Base-by-base conservation (phyloP, 2,797 vertebrate species). In the Hydrophis major region DNA sequence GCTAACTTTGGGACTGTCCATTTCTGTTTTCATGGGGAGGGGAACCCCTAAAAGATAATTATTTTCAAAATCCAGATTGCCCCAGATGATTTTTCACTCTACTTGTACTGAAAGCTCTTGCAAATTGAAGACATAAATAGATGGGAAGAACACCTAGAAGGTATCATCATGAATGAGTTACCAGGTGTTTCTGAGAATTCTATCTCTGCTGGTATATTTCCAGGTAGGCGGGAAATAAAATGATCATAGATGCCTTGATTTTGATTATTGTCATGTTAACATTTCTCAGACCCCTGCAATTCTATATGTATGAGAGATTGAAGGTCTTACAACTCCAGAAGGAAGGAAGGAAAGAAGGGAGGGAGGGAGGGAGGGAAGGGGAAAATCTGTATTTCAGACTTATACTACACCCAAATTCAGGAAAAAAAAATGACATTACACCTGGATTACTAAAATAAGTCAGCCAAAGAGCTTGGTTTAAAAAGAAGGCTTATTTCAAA, bases 51-150 rank as follows among this genome's bases (percentile, higher is more conserved):
- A 96, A 97, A 96, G 94, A 96, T 95, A 96, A 97, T 97, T 97
- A 96, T 96, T 96, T 94, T 97, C 90, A 96, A 97, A 97, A 97
- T 96, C 96, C 69, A 66, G 96, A 96, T 95, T 95, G 94, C 93
- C 78, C 95, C 90, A 94, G 87, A 74, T 95, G 74, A 28, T 47
- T 95, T 93, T 87, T 94, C 50, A 94, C 14, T 96, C 93, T 94
- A 16, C 25, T 94, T 95, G 66, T 94, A 94, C 53, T 92, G 87
- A 90, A 91, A 88, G 61, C 7, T 93, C 96, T 92, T 94, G 25
- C 91, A 96, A 95, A 94, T 37, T 63, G 93, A 95, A 20, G 87
- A 91, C 88, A 95, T 94, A 66, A 69, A 95, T 95, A 27, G 32
- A 95, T 93, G 1, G 56, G 14, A 93, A 93, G 12, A 22, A 55